These are phyloP conservation scores for Argyrosomus japonicus DNA, from an alignment of 2,113 vertebrate genomes.

Conservation along the genomic window DNA sequence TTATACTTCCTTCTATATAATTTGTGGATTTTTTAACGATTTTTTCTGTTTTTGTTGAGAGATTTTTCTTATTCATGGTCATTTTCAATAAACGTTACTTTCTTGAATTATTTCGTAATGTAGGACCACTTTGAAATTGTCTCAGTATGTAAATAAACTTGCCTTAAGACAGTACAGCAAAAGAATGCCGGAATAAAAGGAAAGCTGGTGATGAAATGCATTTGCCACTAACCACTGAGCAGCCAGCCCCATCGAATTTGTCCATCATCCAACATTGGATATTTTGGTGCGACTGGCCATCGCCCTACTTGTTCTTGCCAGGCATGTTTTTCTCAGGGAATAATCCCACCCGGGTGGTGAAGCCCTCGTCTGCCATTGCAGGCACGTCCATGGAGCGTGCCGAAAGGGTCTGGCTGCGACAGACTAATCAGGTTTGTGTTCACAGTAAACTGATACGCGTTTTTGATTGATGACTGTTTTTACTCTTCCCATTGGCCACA, in stretches of 20 bases:
- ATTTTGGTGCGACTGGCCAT: neutral
- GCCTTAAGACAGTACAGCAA: neutral
- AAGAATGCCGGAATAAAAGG: neutral
- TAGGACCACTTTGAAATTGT: too few species aligned
- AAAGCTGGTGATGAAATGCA: neutral
- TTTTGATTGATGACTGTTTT: conserved; percentile 56
- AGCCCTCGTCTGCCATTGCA: neutral
- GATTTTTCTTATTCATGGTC: too few species aligned
- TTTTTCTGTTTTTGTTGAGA: too few species aligned
- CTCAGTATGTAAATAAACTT: too few species aligned
- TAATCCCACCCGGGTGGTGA: neutral
- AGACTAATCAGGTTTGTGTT: conserved; percentile 37
- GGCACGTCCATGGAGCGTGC: neutral
- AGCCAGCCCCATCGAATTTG: neutral
- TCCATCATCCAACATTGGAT: too few species aligned
- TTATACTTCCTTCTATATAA: too few species aligned
- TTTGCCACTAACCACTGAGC: neutral
- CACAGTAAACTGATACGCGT: conserved; percentile 35
- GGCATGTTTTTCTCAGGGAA: neutral
- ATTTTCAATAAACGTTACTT: too few species aligned
- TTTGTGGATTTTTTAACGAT: too few species aligned
- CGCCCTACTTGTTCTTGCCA: neutral
- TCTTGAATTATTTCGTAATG: neutral
- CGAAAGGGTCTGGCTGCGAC: conserved; percentile 13
- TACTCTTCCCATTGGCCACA: neutral